Evolutionary conservation across 2,888 invertebrate species (phyloP).

Genomic region (Oasisia sp.): DNA sequence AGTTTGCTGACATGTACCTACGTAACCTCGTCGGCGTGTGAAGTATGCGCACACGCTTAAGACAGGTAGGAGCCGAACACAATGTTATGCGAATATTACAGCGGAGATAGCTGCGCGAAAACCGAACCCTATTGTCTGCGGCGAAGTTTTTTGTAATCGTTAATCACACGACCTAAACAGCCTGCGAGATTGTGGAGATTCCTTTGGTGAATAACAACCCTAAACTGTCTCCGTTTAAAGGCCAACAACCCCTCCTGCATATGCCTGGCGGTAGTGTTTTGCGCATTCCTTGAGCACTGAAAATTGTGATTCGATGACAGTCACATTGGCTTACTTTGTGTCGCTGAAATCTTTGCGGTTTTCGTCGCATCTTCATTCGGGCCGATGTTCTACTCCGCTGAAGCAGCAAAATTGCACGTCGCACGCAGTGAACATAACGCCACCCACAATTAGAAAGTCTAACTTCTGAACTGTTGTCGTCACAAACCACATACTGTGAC

Average conservation of each 20-base stretch:
- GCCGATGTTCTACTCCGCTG: background rate
- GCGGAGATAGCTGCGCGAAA: background rate
- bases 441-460: background rate
- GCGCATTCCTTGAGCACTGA: background rate
- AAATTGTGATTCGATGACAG: background rate
- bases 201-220: background rate
- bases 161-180: background rate
- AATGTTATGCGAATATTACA: background rate
- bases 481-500: background rate
- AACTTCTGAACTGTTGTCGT: background rate
- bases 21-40: background rate
- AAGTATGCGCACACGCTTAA: background rate
- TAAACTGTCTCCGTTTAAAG: background rate
- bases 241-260: background rate
- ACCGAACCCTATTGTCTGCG: background rate
- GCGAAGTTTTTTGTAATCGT: background rate
- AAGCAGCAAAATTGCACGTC: background rate
- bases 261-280: background rate
- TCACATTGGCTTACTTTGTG: background rate
- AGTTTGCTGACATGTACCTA: background rate
- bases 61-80: background rate
- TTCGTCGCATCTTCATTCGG: background rate
- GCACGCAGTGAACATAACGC: background rate
- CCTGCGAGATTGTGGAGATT: background rate
- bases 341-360: background rate